Evolutionary conservation across 2,888 invertebrate species (phyloP).

Genomic region (Platycnemis pennipes): DNA sequence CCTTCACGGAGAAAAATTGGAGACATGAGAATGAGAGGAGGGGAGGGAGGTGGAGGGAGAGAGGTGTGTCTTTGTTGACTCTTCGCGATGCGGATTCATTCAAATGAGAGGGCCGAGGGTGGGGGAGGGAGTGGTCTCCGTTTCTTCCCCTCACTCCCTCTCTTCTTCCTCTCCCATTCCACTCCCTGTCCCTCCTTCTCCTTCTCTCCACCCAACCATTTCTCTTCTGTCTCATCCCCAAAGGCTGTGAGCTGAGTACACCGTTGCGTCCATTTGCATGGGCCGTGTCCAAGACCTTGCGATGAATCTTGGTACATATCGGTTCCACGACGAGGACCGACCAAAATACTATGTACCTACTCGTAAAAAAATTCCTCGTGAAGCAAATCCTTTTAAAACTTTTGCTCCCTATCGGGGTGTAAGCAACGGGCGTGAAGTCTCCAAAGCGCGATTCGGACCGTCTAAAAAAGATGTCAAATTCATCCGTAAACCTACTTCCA

Average conservation of each 20-base stretch:
- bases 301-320: too few species aligned
- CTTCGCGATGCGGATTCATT: slow-evolving; percentile 52
- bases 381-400: too few species aligned
- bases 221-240: not conserved
- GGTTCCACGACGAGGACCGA: too few species aligned
- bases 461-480: too few species aligned
- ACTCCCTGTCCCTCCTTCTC: not conserved
- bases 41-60: not conserved
- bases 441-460: too few species aligned
- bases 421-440: too few species aligned
- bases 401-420: too few species aligned
- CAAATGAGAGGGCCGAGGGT: not conserved
- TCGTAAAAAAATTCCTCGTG: too few species aligned
- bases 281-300: too few species aligned
- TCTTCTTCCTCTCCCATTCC: not conserved
- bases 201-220: not conserved
- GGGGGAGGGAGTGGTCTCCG: not conserved
- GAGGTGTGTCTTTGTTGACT: slow-evolving; percentile 37
- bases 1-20: not conserved
- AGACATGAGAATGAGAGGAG: not conserved
- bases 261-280: not conserved
- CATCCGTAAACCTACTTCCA: too few species aligned
- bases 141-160: too few species aligned
- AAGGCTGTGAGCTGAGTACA: not conserved
- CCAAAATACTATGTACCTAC: too few species aligned